These are phyloP conservation scores for Molorchus minor DNA, from an alignment of 2,888 invertebrate genomes.

Conservation along the genomic window DNA sequence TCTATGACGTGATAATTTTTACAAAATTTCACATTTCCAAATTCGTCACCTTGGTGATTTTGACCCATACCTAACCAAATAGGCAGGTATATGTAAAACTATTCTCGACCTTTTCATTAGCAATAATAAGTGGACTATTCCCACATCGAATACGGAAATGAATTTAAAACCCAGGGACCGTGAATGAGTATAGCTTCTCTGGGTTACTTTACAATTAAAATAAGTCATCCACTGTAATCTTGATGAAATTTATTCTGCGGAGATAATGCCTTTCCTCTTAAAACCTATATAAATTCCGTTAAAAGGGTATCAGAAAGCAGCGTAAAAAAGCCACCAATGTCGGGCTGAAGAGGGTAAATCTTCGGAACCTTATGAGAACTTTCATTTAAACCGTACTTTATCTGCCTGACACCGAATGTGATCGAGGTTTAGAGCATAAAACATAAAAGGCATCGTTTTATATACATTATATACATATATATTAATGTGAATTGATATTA, in stretches of 20 bases:
- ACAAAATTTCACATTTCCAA: too few species aligned
- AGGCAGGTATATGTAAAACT: too few species aligned
- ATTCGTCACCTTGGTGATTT: too few species aligned
- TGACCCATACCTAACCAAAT: too few species aligned
- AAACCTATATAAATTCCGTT: constrained; percentile 40
- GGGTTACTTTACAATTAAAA: constrained; percentile 40
- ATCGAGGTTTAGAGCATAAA: constrained; percentile 6
- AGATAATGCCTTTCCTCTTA: constrained; percentile 40
- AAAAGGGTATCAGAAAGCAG: constrained; percentile 39
- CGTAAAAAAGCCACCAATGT: constrained; percentile 35
- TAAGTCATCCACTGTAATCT: constrained; percentile 34
- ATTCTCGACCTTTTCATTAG: too few species aligned
- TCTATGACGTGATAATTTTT: too few species aligned
- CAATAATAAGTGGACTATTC: too few species aligned
- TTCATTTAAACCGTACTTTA: constrained; percentile 26
- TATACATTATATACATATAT: too few species aligned
- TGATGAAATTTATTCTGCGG: constrained; percentile 39
- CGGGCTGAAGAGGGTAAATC: constrained; percentile 24
- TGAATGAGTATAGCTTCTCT: background rate
- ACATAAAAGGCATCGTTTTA: constrained; percentile 9
- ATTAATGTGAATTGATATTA: too few species aligned
- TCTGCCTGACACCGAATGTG: constrained; percentile 19
- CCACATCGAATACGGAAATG: too few species aligned
- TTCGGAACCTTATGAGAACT: constrained; percentile 22
- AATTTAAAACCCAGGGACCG: background rate